phyloP scores from a whole-genome alignment of 2,797 vertebrate genomes.

The Emys orbicularis region DNA sequence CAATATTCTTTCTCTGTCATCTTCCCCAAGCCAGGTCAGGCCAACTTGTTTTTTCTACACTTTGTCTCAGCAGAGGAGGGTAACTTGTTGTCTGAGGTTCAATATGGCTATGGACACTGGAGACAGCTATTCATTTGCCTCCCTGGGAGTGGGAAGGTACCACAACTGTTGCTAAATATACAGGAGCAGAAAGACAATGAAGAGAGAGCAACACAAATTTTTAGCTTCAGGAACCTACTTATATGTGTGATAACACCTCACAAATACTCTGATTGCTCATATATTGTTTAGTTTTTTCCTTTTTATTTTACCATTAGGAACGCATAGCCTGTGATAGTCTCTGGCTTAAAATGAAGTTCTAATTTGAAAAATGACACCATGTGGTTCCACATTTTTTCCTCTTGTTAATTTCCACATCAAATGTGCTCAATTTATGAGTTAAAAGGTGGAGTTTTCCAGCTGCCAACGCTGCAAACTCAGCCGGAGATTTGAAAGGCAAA shows the following conservation, averaged over 20 bases:
- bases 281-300: background rate
- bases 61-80: background rate
- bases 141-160: background rate
- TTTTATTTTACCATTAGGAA: background rate
- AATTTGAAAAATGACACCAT: background rate
- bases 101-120: background rate
- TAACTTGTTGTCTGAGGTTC: background rate
- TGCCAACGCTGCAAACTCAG: conserved; percentile 18
- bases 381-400: background rate
- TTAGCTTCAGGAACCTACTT: background rate
- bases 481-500: background rate
- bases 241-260: background rate
- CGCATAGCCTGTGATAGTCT: background rate
- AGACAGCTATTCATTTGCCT: background rate
- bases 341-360: background rate
- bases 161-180: background rate
- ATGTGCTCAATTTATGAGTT: background rate
- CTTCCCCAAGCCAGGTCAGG: background rate
- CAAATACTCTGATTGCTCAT: background rate
- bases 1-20: background rate
- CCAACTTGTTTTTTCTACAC: background rate
- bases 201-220: background rate
- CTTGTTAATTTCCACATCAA: conserved; percentile 16
- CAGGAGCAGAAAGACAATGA: background rate
- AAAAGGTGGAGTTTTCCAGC: background rate